A percentile compares a stretch with the other conserved stretches of the same genome.
Evolutionary conservation across 2,888 invertebrate genomes (phyloP).

Genomic region (Palloptera scutellata): DNA sequence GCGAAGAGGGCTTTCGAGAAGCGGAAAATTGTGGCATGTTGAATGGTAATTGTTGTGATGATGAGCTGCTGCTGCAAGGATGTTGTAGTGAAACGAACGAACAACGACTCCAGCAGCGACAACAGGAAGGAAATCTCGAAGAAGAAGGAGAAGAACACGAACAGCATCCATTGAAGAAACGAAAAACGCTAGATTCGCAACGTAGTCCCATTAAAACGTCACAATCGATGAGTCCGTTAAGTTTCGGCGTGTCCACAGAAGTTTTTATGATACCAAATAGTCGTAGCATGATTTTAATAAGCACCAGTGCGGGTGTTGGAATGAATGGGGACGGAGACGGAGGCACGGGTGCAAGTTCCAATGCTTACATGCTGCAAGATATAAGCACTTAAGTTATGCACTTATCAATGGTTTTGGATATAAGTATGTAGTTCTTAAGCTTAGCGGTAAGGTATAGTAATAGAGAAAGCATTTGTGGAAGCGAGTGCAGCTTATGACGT

Average conservation of each 20-base stretch:
- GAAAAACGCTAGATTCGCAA: constrained; percentile 44
- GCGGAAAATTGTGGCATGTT: no score
- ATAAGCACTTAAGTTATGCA: constrained; percentile 46
- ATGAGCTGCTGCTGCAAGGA: not conserved
- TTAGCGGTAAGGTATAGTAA: no score
- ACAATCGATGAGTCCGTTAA: constrained; percentile 60
- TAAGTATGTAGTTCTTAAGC: not conserved
- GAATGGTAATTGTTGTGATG: no score
- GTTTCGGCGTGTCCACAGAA: constrained; percentile 48
- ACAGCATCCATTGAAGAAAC: constrained; percentile 28
- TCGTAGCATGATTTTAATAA: constrained; percentile 60
- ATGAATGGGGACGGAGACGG: constrained; percentile 41
- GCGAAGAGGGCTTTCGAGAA: not conserved
- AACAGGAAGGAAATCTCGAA: not conserved
- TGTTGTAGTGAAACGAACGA: not conserved
- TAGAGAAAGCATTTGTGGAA: no score
- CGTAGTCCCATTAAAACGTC: constrained; percentile 60
- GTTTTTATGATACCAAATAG: constrained; percentile 59
- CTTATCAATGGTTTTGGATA: not conserved
- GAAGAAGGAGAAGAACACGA: not conserved
- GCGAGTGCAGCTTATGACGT: no score
- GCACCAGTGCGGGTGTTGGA: constrained; percentile 21
- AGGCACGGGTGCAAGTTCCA: constrained; percentile 34
- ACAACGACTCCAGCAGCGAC: not conserved
- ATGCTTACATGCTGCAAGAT: constrained; percentile 45